Base-by-base conservation (phyloP, 2,888 invertebrate species). In the Emmelina monodactyla region DNA sequence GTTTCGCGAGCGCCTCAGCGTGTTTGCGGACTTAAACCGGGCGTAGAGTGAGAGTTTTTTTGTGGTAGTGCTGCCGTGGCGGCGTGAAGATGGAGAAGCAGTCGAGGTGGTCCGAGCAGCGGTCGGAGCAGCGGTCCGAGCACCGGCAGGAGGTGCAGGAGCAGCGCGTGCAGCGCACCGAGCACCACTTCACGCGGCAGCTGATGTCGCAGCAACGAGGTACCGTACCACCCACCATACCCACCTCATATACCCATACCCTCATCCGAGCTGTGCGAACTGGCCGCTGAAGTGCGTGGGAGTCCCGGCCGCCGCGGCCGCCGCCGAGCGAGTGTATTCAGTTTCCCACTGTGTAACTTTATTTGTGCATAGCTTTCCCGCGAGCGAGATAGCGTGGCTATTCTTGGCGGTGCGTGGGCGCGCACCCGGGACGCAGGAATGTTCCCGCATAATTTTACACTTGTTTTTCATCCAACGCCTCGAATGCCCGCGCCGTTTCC, bases 161-260 rank as follows among this genome's bases (percentile, higher is more conserved):
- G 49, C 49, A 48, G 35, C 59, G 69, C 68, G 50, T 52, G 42
- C 61, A 62, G 59, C 69, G 71, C 64, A 88, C 88, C 52, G 90
- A 91, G 80, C 88, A 88, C 70, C 89, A 88, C 68, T 86, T 88
- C 76, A 88, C 88, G 53, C 83, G 88, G 62, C 90, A 91, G 78
- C 83, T 88, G 80, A 88, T 88, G 78, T 76, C 82, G 54, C 87
- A 87, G 70, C 88, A 89, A 79, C 85, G 87, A 88, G 88, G 89
- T 86, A 69, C 80, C 85, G 82, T 22, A 32, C 9, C 30, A n/a
- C n/a, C 11, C 28, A 12, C 30, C 33, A 31, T 42, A 31, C 36
- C 16, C n/a, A n/a, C n/a, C n/a, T n/a, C n/a, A 16, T 46, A 39
- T 37, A 32, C 39, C 34, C 42, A 38, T 33, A n/a, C 31, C 31